A percentile compares a stretch with the other conserved stretches of the same genome.
Conservation (phyloP, 2,797 vertebrate species). For the Austrolebias charrua region DNA sequence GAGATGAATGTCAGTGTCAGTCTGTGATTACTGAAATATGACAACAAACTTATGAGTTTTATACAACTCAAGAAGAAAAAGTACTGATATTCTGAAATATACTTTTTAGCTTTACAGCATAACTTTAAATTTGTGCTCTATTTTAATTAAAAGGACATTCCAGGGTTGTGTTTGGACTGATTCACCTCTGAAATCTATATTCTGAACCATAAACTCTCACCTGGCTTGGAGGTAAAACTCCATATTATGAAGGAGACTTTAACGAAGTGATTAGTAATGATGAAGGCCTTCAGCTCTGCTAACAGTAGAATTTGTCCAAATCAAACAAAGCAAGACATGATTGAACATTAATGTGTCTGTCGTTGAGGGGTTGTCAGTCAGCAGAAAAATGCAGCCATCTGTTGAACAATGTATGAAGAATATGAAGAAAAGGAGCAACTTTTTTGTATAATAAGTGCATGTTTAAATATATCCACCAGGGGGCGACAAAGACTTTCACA, state of each 20-base stretch:
- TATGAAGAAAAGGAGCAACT: conserved; percentile 1
- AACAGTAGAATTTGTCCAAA: conserved; percentile 9
- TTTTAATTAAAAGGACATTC: background rate
- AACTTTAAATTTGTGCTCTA: background rate
- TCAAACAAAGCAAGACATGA: conserved; percentile 16
- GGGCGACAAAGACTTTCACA: conserved; percentile 7
- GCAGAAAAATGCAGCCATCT: conserved; percentile 23
- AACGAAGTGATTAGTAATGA: conserved; percentile 19
- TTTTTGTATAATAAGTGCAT: conserved; percentile 2
- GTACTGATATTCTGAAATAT: background rate
- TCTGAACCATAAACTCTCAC: background rate
- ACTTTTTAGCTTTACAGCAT: background rate
- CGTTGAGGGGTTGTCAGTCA: conserved; percentile 36
- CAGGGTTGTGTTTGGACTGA: background rate
- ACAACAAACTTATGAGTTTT: background rate
- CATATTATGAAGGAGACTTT: background rate
- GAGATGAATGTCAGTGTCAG: too few species aligned
- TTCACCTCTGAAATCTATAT: background rate
- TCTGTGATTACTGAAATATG: background rate
- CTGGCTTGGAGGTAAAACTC: background rate
- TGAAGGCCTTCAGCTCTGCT: background rate
- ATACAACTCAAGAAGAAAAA: background rate
- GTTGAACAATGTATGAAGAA: conserved; percentile 55
- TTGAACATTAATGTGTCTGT: background rate
- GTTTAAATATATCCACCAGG: conserved; percentile 31